A percentile compares a stretch with the other conserved stretches of the same genome.
These are phyloP conservation scores for Pipistrellus nathusii DNA, from an alignment of 2,797 vertebrate species.

Conservation along the genomic window DNA sequence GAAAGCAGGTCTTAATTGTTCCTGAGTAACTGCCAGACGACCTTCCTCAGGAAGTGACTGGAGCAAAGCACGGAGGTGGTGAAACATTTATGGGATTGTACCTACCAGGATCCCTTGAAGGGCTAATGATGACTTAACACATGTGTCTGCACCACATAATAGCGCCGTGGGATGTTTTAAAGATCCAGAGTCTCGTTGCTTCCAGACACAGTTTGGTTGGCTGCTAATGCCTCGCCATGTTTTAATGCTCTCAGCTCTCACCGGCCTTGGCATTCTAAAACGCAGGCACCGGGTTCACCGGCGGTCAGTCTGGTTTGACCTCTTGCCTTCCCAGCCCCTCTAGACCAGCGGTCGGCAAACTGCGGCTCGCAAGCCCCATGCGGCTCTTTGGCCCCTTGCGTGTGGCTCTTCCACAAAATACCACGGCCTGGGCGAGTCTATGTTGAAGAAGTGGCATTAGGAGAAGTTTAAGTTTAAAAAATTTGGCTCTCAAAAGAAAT, in stretches of 20 bases:
- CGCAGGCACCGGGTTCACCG: neutral
- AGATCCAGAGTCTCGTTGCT: neutral
- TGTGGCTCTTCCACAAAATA: too few species aligned
- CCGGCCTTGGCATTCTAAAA: neutral
- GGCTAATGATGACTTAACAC: neutral
- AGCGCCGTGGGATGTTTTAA: neutral
- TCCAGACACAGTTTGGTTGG: constrained; percentile 6
- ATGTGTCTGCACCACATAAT: neutral
- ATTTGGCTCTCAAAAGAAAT: too few species aligned
- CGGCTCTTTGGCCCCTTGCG: too few species aligned
- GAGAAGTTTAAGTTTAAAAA: too few species aligned
- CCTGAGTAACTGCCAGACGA: neutral
- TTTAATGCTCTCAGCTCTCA: neutral
- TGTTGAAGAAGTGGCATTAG: too few species aligned
- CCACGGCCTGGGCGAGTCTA: too few species aligned
- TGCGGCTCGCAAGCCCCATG: too few species aligned
- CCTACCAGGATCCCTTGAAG: neutral
- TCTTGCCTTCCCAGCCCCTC: neutral
- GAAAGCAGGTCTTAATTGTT: constrained; percentile 20
- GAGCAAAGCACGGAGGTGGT: neutral
- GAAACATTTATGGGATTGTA: constrained; percentile 44
- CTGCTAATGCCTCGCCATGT: constrained; percentile 10
- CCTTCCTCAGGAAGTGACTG: neutral
- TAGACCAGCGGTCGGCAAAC: neutral
- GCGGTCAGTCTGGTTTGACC: neutral